A percentile compares a stretch with the other conserved stretches of the same genome.
phyloP scores from a whole-genome alignment of 2,113 vertebrate genomes.

The Alouatta palliata region DNA sequence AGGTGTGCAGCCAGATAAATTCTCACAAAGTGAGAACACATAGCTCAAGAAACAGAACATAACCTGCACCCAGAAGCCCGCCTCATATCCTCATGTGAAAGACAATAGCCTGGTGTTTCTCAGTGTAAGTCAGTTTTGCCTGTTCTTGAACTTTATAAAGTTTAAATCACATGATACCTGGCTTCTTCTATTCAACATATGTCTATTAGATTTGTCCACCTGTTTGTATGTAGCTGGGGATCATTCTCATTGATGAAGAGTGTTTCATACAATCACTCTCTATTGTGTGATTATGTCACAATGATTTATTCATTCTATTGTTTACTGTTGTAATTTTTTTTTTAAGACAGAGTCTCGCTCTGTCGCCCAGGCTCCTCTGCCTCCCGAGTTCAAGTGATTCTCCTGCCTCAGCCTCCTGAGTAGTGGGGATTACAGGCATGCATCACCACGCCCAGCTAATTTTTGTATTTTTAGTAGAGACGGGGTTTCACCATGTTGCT shows the following conservation, averaged over 20 bases:
- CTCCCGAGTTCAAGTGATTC: too few species aligned
- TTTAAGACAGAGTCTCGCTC: too few species aligned
- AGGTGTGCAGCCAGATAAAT: background rate
- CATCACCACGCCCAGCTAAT: too few species aligned
- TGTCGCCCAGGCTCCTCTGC: too few species aligned
- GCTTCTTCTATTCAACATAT: background rate
- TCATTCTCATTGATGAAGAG: background rate
- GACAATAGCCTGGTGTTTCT: background rate
- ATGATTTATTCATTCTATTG: background rate
- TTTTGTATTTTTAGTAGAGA: too few species aligned
- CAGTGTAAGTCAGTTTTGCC: background rate
- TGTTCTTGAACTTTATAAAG: background rate
- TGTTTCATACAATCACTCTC: background rate
- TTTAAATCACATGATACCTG: background rate
- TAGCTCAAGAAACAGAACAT: background rate
- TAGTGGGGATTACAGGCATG: too few species aligned
- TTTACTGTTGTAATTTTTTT: too few species aligned
- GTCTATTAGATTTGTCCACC: too few species aligned
- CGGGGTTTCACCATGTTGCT: too few species aligned
- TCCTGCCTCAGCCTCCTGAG: too few species aligned
- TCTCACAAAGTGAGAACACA: background rate
- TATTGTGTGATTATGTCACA: rapidly evolving
- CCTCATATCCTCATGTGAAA: too few species aligned
- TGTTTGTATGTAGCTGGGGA: background rate
- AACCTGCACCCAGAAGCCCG: background rate